Evolutionary conservation across 1,140 invertebrate genomes (phyloP).

Genomic region (Tetragnatha versicolor): DNA sequence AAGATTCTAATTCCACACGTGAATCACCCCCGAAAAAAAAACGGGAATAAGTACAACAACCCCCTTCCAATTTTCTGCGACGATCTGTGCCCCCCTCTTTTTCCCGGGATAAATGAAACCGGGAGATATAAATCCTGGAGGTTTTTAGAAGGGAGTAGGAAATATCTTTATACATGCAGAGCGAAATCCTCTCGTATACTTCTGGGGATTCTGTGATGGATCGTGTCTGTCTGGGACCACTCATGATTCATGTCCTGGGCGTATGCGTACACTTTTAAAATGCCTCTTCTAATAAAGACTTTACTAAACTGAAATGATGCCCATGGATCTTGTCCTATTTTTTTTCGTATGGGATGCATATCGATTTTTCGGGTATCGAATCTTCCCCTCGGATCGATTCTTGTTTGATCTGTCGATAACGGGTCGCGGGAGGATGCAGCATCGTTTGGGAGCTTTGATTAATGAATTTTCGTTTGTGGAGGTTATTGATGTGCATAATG

Average conservation of each 20-base stretch:
- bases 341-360: not conserved
- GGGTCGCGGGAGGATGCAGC: not conserved
- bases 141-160: not conserved
- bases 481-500: constrained; percentile 28
- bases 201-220: constrained; percentile 44
- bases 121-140: constrained; percentile 37
- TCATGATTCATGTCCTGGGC: constrained; percentile 36
- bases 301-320: constrained; percentile 39
- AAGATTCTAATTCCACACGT: too few relatives aligned
- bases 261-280: constrained; percentile 37
- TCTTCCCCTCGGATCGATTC: not conserved
- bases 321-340: constrained; percentile 28
- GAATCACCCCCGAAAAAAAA: not conserved
- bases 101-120: constrained; percentile 31
- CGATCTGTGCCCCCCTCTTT: too few relatives aligned
- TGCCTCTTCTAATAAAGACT: constrained; percentile 53
- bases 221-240: constrained; percentile 13
- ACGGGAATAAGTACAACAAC: not conserved
- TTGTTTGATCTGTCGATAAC: constrained; percentile 41
- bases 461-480: constrained; percentile 28
- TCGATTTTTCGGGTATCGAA: constrained; percentile 19
- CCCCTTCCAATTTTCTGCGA: constrained; percentile 19
- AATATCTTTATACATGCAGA: constrained; percentile 40
- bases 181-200: constrained; percentile 28
- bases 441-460: constrained; percentile 17